Percentiles rank a stretch among this genome's conserved stretches.
Evolutionary conservation across 2,113 vertebrate genomes (phyloP).

Genomic region (Saimiri boliviensis): DNA sequence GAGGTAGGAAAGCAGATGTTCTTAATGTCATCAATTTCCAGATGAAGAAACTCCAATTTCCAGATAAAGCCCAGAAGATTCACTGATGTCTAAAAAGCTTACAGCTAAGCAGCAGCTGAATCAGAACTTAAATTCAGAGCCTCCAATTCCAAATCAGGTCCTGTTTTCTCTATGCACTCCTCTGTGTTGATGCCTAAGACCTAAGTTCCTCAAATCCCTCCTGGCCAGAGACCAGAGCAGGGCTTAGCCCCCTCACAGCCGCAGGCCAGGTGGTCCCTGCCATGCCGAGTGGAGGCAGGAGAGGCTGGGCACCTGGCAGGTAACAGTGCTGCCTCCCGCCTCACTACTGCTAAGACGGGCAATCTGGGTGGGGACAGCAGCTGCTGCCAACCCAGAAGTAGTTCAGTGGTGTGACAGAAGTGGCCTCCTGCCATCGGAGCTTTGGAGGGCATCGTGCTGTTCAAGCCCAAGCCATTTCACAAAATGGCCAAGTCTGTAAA

Average conservation of each 20-base stretch:
- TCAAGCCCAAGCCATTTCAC: background rate
- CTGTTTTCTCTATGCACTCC: background rate
- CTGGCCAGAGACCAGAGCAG: background rate
- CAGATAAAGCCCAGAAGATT: background rate
- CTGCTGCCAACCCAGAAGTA: background rate
- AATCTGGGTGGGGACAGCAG: background rate
- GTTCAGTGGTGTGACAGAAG: accelerated
- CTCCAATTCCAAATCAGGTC: background rate
- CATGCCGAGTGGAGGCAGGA: background rate
- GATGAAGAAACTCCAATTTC: background rate
- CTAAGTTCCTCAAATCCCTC: background rate
- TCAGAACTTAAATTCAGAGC: background rate
- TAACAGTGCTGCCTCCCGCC: background rate
- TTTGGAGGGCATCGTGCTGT: background rate
- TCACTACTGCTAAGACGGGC: background rate
- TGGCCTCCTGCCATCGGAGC: background rate
- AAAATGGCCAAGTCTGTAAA: background rate
- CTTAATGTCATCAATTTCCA: background rate
- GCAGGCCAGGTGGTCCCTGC: background rate
- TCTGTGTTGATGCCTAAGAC: background rate
- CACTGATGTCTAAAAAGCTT: background rate
- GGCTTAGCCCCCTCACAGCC: background rate
- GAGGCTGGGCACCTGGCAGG: background rate
- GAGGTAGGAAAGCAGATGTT: background rate
- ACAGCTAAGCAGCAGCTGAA: background rate